Base-by-base conservation (phyloP, 2,113 vertebrate genomes). In the Tachuris rubrigastra region DNA sequence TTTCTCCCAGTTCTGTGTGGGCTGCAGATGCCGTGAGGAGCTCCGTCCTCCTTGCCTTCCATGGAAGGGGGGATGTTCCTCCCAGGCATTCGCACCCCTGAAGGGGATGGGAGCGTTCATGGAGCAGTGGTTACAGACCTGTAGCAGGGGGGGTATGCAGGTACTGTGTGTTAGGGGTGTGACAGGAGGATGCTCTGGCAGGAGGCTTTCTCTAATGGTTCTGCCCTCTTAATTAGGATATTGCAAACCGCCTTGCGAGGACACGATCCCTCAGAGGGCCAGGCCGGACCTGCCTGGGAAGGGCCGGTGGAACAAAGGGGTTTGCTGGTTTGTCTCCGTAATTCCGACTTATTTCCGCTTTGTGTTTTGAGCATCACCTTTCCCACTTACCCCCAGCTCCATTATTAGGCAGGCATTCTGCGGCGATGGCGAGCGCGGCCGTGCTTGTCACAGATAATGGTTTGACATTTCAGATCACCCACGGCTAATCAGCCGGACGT, bases 381-480 rank as follows among this genome's bases (percentile, higher is more conserved):
- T 96, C 60, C 96, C 91, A 93, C 97, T 97, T 93, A 68, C 94
- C 94, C 85, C 90, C 97, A 92, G 97, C 82, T 94, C 81, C 87
- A 24, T 97, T 96, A 97, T 97, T 98, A 96, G 97, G 89, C 90
- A 96, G 97, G 91, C 94, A 85, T 95, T 94, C 96, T 71, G 93
- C 19, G 14, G 91, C 27, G 87, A 75, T 93, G 95, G 97, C 69
- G 39, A 93, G 97, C 97, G 94, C 94, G 96, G 96, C 93, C 85
- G 96, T 90, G 84, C 93, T 95, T 90, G 97, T 66, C 91, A 93
- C 91, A 80, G 94, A 95, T 98, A 98, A 98, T 97, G 95, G 96
- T 95, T 75, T 98, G 98, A 98, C 98, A 98, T 98, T 98, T 98
- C 96, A 87, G 86, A 96, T 98, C 91, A 92, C 97, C 98, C 97